Evolutionary conservation across 2,888 invertebrate species (phyloP), one percentile per base, ranked within the genome.

Genomic region (Allophyes oxyacanthae): DNA sequence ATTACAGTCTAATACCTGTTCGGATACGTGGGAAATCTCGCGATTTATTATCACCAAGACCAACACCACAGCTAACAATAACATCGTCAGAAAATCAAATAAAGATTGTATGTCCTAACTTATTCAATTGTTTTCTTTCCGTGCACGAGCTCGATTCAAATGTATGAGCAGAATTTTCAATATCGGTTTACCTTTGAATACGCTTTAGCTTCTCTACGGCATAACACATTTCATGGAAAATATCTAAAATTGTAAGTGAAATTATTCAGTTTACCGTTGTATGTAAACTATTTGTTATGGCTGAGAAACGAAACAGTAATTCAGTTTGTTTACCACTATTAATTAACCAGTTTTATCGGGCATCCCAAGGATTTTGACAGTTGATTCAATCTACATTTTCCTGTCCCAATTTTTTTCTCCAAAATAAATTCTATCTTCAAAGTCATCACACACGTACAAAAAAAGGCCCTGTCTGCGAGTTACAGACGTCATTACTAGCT

Each of bases 141-240:
- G 34, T 43, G 45, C 45, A 42, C 28, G 59, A 50, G 32, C 41
- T 46, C 20, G 28, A 58, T 72, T 75, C 42, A 72, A 62, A 66
- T 63, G 51, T 50, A 57, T 53, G 62, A 49, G 37, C 28, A 45
- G 75, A 72, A 71, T 72, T 71, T 66, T 66, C 72, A 72, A 72
- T 75, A 72, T 66, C 51, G 54, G 55, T 59, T 53, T 46, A 45
- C 33, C 25, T 59, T 42, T 55, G 28, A 48, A 62, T 51, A 11
- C 30, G 36, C 15, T 53, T 45, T 32, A 40, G 10, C 42, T 65
- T 48, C 42, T n/a, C n/a, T n/a, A 56, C 55, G 55, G 28, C 40
- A 40, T 13, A 51, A 58, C 32, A 55, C 33, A 64, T 48, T 48
- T 42, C 55, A 58, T 58, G 49, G 36, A 71, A 54, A 55, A 60